These are phyloP conservation scores for Allophyes oxyacanthae DNA, from an alignment of 2,888 invertebrate species.

Conservation along the genomic window DNA sequence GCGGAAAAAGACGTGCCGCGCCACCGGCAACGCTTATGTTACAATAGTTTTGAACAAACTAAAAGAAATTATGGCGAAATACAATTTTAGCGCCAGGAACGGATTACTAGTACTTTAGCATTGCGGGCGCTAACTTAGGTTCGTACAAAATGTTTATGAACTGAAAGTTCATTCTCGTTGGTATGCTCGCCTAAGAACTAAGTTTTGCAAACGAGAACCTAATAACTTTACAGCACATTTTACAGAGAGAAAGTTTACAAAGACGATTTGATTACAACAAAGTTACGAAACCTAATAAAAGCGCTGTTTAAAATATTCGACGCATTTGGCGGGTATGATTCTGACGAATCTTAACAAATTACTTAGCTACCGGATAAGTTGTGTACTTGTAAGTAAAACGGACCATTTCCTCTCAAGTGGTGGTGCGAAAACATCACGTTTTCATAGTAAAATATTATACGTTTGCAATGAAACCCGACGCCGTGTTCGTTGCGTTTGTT, in stretches of 20 bases:
- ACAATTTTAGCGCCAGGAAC: slow-evolving; percentile 53
- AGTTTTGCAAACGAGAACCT: slow-evolving; percentile 28
- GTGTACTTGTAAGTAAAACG: slow-evolving; percentile 36
- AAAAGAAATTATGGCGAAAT: slow-evolving; percentile 56
- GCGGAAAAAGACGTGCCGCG: slow-evolving; percentile 54
- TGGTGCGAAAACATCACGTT: slow-evolving; percentile 68
- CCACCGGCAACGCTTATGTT: slow-evolving; percentile 38
- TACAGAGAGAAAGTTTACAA: slow-evolving; percentile 21
- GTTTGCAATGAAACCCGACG: slow-evolving; percentile 66
- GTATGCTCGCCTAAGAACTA: slow-evolving; percentile 22
- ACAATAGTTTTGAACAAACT: slow-evolving; percentile 56
- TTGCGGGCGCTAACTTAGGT: slow-evolving; percentile 33
- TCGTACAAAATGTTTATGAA: slow-evolving; percentile 37
- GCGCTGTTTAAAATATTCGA: slow-evolving; percentile 9
- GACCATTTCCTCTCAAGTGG: slow-evolving; percentile 50
- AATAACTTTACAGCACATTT: slow-evolving; percentile 6
- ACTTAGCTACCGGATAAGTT: slow-evolving; percentile 30
- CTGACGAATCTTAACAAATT: slow-evolving; percentile 33
- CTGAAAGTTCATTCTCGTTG: slow-evolving; percentile 36
- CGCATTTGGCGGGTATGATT: slow-evolving; percentile 9
- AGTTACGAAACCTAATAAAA: slow-evolving; percentile 3
- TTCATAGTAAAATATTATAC: slow-evolving; percentile 68
- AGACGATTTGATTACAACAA: slow-evolving; percentile 8
- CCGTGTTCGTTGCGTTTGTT: slow-evolving; percentile 59
- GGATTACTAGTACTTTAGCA: slow-evolving; percentile 39